These are phyloP conservation scores for Stenichneumon culpator DNA, from an alignment of 2,888 invertebrate genomes.

Conservation along the genomic window DNA sequence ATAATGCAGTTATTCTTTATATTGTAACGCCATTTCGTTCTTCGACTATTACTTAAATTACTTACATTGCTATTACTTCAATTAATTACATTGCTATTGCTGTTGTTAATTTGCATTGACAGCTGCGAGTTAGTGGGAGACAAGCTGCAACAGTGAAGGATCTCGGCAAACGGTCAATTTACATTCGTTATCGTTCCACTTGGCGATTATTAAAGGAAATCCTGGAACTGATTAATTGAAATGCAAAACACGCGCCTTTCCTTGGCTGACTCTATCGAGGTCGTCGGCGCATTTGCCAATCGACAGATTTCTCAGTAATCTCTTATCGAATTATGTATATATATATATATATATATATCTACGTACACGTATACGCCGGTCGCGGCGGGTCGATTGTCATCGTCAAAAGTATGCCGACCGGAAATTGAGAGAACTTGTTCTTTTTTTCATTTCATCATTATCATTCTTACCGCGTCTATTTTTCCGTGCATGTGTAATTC, in stretches of 20 bases:
- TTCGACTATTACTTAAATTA: neutral
- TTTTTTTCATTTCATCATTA: neutral
- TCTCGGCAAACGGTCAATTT: slow-evolving; percentile 21
- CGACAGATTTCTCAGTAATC: slow-evolving; percentile 67
- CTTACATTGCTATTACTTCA: too few species aligned
- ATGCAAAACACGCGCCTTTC: slow-evolving; percentile 67
- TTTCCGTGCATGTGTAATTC: neutral
- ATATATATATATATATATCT: neutral
- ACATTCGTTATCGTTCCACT: slow-evolving; percentile 32
- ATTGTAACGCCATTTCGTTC: neutral
- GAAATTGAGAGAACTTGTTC: slow-evolving; percentile 1
- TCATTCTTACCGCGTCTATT: neutral
- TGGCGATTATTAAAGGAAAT: slow-evolving; percentile 56
- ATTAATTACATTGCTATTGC: too few species aligned
- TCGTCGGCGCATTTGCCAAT: slow-evolving; percentile 54
- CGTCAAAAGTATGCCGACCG: slow-evolving; percentile 1
- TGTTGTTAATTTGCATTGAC: neutral
- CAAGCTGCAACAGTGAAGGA: neutral
- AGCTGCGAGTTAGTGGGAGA: neutral
- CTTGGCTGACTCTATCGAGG: slow-evolving; percentile 31
- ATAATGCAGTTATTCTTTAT: too few species aligned
- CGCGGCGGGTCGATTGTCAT: neutral
- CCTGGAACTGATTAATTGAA: slow-evolving; percentile 71
- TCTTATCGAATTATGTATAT: slow-evolving; percentile 50
- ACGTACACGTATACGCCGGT: neutral